Base-by-base conservation (phyloP, 30 jellyfish, hydroid and myxozoan species). In the Aurelia aurita region DNA sequence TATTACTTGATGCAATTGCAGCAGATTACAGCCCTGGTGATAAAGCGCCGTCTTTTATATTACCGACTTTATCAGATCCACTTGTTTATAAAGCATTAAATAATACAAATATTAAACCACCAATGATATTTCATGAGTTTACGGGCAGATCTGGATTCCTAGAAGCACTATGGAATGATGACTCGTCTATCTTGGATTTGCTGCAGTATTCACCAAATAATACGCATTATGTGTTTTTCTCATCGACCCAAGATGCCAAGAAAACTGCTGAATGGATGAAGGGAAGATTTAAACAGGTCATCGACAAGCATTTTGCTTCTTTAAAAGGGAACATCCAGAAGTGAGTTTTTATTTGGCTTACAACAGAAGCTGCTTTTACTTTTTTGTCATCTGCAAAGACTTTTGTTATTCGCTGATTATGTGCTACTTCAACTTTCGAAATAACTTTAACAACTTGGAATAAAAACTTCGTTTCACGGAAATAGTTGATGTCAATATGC, bases 221-320 rank as follows among this genome's bases (percentile, higher is more conserved):
- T 73, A 80, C 96, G 9, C 97, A 95, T 44, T 85, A 87, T 58
- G 98, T 95, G 83, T 95, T 95, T 72, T 69, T 95, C 77, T 51
- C 96, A 3, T 89, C 99, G 60, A 29, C 90, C 19, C 72, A 70
- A 26, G 95, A 95, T 68, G 97, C 99, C 21, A 63, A 57, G 35
- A 79, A 74, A 21, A 73, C 89, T 25, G 99, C 99, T 14, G 90
- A 73, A 59, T 95, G 99, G 99, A 95, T 95, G 99, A 79, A 69
- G 46, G 47, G 35, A 57, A 71, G 97, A 59, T 95, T 95, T 87
- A 75, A 79, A 68, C 76, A 74, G 14, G 94, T 89, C 20, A 58
- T 95, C 8, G 87, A 86, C 25, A 88, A 95, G 26, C 79, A 89
- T 76, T 89, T 64, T 77, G 19, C 83, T 3, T 80, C 58, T 1